Percentiles rank a stretch among this genome's conserved stretches.
Conservation (phyloP, 2,888 invertebrate genomes). For the Anoncus sp. region DNA sequence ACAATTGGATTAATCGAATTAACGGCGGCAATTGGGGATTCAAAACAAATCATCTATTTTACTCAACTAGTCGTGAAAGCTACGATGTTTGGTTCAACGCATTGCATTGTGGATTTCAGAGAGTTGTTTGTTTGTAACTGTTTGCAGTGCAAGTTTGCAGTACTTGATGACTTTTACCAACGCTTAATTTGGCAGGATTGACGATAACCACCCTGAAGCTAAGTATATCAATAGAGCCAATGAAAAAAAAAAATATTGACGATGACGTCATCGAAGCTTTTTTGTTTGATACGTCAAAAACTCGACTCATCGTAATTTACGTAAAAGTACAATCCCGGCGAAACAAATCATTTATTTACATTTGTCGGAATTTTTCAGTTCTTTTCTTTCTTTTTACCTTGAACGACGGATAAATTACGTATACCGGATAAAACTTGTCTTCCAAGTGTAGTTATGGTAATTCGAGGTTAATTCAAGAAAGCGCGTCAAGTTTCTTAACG, state of each 20-base stretch:
- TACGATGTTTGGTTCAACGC: no score
- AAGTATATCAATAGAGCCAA: not conserved
- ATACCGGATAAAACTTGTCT: conserved; percentile 37
- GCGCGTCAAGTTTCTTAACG: conserved; percentile 46
- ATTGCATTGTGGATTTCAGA: no score
- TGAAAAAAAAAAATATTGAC: not conserved
- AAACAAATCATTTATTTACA: conserved; percentile 6
- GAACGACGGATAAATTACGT: conserved; percentile 21
- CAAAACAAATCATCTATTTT: no score
- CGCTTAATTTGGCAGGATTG: no score
- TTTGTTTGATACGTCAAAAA: not conserved
- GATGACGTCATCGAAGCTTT: not conserved
- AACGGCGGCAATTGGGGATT: no score
- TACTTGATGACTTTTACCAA: no score
- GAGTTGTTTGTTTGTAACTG: no score
- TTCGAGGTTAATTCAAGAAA: conserved; percentile 50
- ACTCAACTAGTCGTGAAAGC: no score
- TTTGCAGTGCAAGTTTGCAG: no score
- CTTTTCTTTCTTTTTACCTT: conserved; percentile 29
- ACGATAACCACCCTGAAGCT: not conserved
- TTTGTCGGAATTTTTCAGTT: not conserved
- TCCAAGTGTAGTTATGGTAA: conserved; percentile 55
- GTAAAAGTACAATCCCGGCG: not conserved
- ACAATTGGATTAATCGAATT: no score
- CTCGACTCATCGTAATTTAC: conserved; percentile 3